These are phyloP conservation scores for Riptortus pedestris DNA, from an alignment of 1,140 invertebrate genomes.

Conservation along the genomic window DNA sequence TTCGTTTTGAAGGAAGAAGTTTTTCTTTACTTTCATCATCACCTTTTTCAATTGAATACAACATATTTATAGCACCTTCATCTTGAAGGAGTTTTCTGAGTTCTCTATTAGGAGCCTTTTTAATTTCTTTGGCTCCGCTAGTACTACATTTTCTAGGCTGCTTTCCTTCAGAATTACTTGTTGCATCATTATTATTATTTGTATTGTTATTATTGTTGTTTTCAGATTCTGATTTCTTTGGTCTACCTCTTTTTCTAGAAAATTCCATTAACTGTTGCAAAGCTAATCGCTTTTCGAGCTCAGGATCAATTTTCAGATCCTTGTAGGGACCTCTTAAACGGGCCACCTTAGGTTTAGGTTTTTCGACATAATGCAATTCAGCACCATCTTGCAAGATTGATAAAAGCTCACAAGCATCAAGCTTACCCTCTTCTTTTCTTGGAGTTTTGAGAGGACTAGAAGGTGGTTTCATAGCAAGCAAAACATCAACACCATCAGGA, in stretches of 20 bases:
- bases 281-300: conserved; percentile 42
- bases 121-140: conserved; percentile 24
- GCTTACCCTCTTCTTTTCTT: conserved; percentile 18
- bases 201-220: conserved; percentile 18
- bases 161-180: not conserved
- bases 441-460: conserved; percentile 33
- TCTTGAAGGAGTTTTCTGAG: conserved; percentile 67
- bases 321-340: conserved; percentile 21
- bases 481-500: conserved; percentile 38
- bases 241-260: conserved; percentile 30
- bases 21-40: conserved; percentile 31
- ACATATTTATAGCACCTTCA: conserved; percentile 73
- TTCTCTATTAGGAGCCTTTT: conserved; percentile 49
- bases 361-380: conserved; percentile 31
- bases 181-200: conserved; percentile 17
- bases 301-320: conserved; percentile 37
- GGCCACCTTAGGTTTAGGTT: conserved; percentile 7
- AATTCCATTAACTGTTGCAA: conserved; percentile 44
- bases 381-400: conserved; percentile 42
- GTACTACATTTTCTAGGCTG: conserved; percentile 10
- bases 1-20: conserved; percentile 33
- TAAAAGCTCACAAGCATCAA: conserved; percentile 40
- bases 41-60: conserved; percentile 57
- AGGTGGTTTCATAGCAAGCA: conserved; percentile 42
- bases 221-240: conserved; percentile 23